Base-by-base conservation (phyloP, 2,113 vertebrate genomes). In the rat (Rattus norvegicus) region DNA sequence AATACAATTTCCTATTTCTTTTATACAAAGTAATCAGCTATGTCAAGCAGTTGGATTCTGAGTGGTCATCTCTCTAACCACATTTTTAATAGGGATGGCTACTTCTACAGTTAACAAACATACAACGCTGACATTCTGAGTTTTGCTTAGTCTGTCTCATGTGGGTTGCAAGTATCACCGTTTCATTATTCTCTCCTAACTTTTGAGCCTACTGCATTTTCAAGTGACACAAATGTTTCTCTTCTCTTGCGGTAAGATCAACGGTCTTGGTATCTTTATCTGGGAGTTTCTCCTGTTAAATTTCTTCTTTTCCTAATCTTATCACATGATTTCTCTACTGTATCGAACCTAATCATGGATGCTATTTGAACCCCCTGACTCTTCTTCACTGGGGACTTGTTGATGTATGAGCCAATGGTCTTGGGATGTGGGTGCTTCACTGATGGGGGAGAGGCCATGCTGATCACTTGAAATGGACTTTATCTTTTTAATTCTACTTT, bases 231-330 rank as follows among this genome's bases (percentile, higher is more conserved):
- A 36, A 91, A 2, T 79, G 72, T 92, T 96, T 89, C 56, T 65
- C 0, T n/a, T 52, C 95, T 92, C 43, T 77, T 81, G 96, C 75
- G 85, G 94, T 69, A 79, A 24, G n/a, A 92, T 97, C 83, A 93
- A 73, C 36, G 70, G 43, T 75, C 70, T 91, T 77, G 70, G 73
- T 63, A 6, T 28, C n/a, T 28, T 92, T 80, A 24, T 36, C n/a
- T 76, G 86, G 70, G 52, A 90, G 67, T 95, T 85, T 97, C 97
- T 97, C 65, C 95, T 97, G 36, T 93, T 96, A 49, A 88, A 70
- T 93, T 96, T 97, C 97, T 95, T 36, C 59, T 88, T 91, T 97
- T 36, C 70, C 67, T 43, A 69, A 3, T 94, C 92, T 90, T n/a
- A 84, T 94, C 97, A 49, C 12, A 33, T 94, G 69, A 70, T 12